Evolutionary conservation across 2,888 invertebrate species (phyloP).

Genomic region (Drosophila multiciliata): DNA sequence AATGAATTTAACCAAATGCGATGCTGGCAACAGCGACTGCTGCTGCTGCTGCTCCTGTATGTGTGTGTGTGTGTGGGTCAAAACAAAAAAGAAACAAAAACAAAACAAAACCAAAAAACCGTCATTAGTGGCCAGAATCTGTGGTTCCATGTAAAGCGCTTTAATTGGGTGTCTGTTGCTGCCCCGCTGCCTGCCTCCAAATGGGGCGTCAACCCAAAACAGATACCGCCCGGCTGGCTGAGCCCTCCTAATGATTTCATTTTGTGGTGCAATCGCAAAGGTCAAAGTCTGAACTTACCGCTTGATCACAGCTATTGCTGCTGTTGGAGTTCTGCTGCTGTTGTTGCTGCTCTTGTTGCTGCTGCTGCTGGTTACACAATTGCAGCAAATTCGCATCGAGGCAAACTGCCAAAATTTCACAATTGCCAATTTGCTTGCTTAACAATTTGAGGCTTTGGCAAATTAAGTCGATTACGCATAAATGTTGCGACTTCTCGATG

Average conservation of each 20-base stretch:
- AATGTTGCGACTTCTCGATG: slow-evolving; percentile 84
- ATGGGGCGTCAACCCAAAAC: slow-evolving; percentile 73
- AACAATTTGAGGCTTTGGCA: slow-evolving; percentile 85
- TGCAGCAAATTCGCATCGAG: slow-evolving; percentile 81
- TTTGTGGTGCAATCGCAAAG: slow-evolving; percentile 72
- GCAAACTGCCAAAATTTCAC: slow-evolving; percentile 84
- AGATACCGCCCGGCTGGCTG: slow-evolving; percentile 2
- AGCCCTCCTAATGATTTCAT: slow-evolving; percentile 68
- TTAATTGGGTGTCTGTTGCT: slow-evolving; percentile 80
- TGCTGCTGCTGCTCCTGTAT: slow-evolving; percentile 37
- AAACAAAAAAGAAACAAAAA: not conserved
- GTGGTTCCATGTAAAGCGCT: slow-evolving; percentile 70
- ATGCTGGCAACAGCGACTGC: slow-evolving; percentile 33
- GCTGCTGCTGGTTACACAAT: slow-evolving; percentile 75
- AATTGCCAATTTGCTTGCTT: slow-evolving; percentile 84
- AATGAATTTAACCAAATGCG: slow-evolving; percentile 84
- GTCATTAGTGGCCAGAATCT: slow-evolving; percentile 77
- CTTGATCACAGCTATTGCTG: slow-evolving; percentile 62
- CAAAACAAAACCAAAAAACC: slow-evolving; percentile 16
- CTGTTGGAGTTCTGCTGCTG: slow-evolving; percentile 49
- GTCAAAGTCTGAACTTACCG: slow-evolving; percentile 73
- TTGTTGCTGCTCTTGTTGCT: slow-evolving; percentile 48
- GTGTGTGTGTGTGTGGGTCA: slow-evolving; percentile 29
- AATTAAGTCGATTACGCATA: slow-evolving; percentile 85
- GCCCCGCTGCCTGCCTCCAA: slow-evolving; percentile 7